Conservation (phyloP, 2,888 invertebrate species). For the Chironomus tentans region DNA sequence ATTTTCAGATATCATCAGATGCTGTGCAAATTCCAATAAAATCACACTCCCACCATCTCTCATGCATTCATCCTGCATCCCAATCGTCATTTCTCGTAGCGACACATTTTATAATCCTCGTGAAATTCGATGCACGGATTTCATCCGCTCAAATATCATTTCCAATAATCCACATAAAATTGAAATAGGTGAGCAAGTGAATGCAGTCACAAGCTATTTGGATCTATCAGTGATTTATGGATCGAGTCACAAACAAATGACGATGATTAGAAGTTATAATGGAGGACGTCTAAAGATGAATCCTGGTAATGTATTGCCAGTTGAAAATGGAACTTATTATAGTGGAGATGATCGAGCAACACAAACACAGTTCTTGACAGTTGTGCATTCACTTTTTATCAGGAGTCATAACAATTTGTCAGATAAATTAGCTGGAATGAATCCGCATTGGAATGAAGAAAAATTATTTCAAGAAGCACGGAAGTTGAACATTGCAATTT, state of each 20-base stretch:
- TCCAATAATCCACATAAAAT: conserved; percentile 33
- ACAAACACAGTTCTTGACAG: conserved; percentile 47
- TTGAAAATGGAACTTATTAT: conserved; percentile 21
- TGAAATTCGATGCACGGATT: conserved; percentile 49
- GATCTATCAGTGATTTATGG: conserved; percentile 35
- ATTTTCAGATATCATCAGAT: neutral
- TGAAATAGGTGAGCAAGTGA: conserved; percentile 47
- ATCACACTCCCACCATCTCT: conserved; percentile 39
- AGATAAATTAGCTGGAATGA: conserved; percentile 42
- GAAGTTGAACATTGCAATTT: conserved; percentile 44
- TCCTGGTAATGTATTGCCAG: conserved; percentile 39
- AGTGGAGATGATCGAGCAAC: conserved; percentile 47
- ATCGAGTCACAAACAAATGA: conserved; percentile 34
- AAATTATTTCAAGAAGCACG: conserved; percentile 45
- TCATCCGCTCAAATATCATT: conserved; percentile 50
- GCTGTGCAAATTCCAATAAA: conserved; percentile 9
- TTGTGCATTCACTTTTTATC: conserved; percentile 46
- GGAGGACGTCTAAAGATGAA: conserved; percentile 44
- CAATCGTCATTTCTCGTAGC: conserved; percentile 48
- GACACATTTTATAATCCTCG: conserved; percentile 48
- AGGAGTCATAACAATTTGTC: conserved; percentile 51
- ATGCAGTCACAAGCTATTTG: conserved; percentile 48
- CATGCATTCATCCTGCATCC: conserved; percentile 51
- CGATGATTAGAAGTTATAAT: conserved; percentile 40
- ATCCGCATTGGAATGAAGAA: conserved; percentile 47